Evolutionary conservation across 2,113 vertebrate genomes (phyloP).

Genomic region (Deroptyus accipitrinus): DNA sequence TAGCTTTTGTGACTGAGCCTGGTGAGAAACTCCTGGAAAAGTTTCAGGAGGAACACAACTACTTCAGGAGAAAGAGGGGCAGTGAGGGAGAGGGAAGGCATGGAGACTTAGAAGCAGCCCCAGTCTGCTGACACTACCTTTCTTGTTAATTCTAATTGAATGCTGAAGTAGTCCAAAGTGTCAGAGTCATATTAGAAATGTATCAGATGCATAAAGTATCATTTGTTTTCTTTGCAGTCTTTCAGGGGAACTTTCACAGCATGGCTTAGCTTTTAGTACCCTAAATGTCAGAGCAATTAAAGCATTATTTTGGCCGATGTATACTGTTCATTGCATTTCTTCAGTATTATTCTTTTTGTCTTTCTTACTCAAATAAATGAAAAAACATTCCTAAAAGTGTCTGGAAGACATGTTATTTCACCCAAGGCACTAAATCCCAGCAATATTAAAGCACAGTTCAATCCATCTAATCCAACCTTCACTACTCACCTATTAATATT

Average conservation of each 20-base stretch:
- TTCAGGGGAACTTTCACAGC: constrained; percentile 7
- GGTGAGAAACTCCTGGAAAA: background rate
- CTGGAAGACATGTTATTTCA: background rate
- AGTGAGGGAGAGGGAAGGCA: background rate
- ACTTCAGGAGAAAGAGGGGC: background rate
- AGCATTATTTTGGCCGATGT: background rate
- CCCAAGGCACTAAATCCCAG: background rate
- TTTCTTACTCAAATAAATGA: background rate
- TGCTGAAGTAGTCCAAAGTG: background rate
- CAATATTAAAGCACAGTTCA: background rate
- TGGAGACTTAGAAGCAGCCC: background rate
- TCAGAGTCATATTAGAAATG: constrained; percentile 9
- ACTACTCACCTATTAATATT: background rate
- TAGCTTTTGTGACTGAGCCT: background rate
- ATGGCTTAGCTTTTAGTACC: background rate
- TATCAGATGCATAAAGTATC: background rate
- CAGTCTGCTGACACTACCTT: background rate
- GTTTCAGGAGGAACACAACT: background rate
- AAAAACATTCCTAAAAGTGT: background rate
- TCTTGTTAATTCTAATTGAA: background rate
- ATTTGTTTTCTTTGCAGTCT: background rate
- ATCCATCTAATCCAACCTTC: background rate
- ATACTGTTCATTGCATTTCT: background rate
- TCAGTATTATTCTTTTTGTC: background rate
- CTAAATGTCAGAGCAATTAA: background rate